Conservation (phyloP, 2,888 invertebrate species). For the Cyclophora albipunctata region DNA sequence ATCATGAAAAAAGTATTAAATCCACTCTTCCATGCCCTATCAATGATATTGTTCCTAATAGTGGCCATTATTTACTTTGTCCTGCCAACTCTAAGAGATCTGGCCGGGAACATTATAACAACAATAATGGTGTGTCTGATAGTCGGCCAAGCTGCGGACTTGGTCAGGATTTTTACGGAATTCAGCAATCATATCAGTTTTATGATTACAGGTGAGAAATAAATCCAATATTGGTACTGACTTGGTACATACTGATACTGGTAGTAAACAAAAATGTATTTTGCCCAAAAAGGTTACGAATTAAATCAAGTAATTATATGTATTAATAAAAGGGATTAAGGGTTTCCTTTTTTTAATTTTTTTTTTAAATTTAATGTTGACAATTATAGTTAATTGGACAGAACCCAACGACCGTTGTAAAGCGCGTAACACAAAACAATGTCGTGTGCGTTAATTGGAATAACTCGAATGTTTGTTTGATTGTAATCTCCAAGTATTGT, state of each 20-base stretch:
- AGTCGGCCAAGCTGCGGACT: slow-evolving; percentile 84
- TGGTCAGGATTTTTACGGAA: slow-evolving; percentile 86
- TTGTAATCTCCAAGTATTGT: background rate
- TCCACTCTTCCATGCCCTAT: slow-evolving; percentile 84
- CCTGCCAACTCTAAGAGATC: slow-evolving; percentile 86
- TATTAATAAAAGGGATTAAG: no score
- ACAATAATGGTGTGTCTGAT: slow-evolving; percentile 87
- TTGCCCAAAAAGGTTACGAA: no score
- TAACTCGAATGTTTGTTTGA: background rate
- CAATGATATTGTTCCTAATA: slow-evolving; percentile 80
- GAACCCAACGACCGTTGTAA: no score
- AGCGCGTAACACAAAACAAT: no score
- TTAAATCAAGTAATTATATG: no score
- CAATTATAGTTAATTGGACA: no score
- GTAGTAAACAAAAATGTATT: no score
- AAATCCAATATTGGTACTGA: background rate
- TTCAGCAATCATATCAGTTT: slow-evolving; percentile 87
- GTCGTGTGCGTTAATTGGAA: no score
- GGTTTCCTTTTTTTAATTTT: no score
- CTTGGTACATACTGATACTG: no score
- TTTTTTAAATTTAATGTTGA: no score
- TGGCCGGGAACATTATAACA: slow-evolving; percentile 89
- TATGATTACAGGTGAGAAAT: slow-evolving; percentile 81
- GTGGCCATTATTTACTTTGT: slow-evolving; percentile 89
- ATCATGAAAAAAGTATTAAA: slow-evolving; percentile 84